These are phyloP conservation scores for Tetragonula clypearis DNA, from an alignment of 1,140 invertebrate genomes.

Conservation along the genomic window DNA sequence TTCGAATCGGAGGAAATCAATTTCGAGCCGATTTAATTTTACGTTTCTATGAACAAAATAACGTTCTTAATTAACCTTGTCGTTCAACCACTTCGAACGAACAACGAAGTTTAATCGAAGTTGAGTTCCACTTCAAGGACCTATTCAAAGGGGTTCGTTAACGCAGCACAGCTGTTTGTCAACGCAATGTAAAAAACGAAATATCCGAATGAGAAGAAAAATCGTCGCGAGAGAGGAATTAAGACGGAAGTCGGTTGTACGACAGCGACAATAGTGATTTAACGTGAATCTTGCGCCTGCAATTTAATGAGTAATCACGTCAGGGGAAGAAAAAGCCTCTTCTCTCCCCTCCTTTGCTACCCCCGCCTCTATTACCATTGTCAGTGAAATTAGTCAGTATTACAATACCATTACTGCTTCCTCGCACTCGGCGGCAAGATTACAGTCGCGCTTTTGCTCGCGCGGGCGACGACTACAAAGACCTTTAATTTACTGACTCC, in stretches of 20 bases:
- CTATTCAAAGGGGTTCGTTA: not conserved
- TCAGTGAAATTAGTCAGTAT: constrained; percentile 46
- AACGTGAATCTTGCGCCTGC: not conserved
- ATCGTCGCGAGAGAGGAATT: not conserved
- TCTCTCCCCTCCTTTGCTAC: no score
- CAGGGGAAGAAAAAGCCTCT: constrained; percentile 17
- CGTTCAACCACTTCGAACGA: no score
- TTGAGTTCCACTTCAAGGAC: no score
- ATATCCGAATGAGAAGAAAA: not conserved
- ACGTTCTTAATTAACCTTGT: no score
- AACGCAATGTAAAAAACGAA: not conserved
- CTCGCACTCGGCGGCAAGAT: constrained; percentile 40
- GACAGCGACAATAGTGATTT: not conserved
- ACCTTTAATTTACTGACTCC: constrained; percentile 41
- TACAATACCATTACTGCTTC: constrained; percentile 38
- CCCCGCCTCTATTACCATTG: constrained; percentile 15
- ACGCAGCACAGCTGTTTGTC: not conserved
- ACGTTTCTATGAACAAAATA: no score
- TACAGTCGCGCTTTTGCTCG: constrained; percentile 30
- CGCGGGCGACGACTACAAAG: constrained; percentile 20
- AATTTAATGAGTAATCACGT: constrained; percentile 21
- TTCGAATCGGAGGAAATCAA: no score
- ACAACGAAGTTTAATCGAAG: no score
- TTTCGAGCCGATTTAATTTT: no score
- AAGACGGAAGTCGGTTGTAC: no score